Conservation (phyloP, 1,140 invertebrate genomes). For the Caerostris extrusa region DNA sequence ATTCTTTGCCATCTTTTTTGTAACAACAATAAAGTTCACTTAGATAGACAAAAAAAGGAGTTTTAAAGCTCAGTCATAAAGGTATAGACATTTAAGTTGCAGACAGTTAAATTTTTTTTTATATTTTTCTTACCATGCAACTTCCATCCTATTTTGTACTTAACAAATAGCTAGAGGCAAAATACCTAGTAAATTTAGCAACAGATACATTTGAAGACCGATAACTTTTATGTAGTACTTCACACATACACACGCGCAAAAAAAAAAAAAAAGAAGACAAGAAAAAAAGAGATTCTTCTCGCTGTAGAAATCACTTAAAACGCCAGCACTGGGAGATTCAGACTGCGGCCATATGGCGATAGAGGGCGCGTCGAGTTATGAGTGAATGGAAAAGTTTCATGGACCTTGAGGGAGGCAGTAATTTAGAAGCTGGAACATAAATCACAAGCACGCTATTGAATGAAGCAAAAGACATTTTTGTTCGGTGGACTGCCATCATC, state of each 20-base stretch:
- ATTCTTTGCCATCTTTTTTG: no score
- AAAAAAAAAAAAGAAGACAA: background rate
- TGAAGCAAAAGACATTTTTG: conserved; percentile 51
- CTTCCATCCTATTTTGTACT: background rate
- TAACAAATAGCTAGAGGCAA: background rate
- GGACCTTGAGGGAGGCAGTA: conserved; percentile 26
- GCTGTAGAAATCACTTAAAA: conserved; percentile 17
- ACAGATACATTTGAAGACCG: background rate
- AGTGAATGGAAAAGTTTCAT: conserved; percentile 51
- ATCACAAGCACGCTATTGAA: conserved; percentile 33
- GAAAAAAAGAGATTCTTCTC: background rate
- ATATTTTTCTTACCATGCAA: no score
- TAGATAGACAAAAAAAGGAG: no score
- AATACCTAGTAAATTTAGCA: background rate
- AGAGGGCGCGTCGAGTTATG: conserved; percentile 40
- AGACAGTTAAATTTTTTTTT: background rate
- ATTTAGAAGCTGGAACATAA: conserved; percentile 27
- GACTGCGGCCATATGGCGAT: background rate
- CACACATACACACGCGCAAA: background rate
- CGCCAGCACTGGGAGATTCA: background rate
- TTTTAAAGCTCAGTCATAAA: background rate
- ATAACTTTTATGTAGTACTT: background rate
- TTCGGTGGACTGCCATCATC: conserved; percentile 37
- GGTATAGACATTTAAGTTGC: background rate
- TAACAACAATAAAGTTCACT: no score